phyloP scores from a whole-genome alignment of 2,888 invertebrate species.

The Noctua comes region DNA sequence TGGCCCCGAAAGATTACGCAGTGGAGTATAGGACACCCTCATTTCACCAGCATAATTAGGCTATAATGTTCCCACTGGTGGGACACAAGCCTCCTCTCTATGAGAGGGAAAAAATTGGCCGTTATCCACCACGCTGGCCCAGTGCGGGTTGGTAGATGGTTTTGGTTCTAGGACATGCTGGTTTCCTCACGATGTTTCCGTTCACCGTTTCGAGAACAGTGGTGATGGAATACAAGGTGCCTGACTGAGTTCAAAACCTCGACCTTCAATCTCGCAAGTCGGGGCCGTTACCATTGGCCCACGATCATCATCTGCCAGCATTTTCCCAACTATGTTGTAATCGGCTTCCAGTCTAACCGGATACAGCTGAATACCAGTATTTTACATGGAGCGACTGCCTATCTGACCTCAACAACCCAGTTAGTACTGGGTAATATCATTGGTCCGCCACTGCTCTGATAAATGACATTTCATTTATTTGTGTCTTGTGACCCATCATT shows the following conservation, averaged over 20 bases:
- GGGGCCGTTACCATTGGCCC: neutral
- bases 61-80: too few relatives aligned
- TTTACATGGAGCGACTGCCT: neutral
- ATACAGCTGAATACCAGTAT: neutral
- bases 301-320: neutral
- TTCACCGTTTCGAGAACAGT: neutral
- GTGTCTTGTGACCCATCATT: neutral
- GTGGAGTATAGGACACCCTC: too few relatives aligned
- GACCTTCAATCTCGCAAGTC: neutral
- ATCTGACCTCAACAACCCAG: neutral
- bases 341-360: neutral
- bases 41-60: too few relatives aligned
- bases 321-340: too few relatives aligned
- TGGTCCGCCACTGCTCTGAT: neutral
- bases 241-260: too few relatives aligned
- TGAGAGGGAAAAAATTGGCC: neutral
- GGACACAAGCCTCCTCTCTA: neutral
- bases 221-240: too few relatives aligned
- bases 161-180: neutral
- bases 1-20: too few relatives aligned
- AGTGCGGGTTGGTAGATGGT: neutral
- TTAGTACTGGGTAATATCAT: neutral
- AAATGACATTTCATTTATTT: neutral
- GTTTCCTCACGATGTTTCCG: neutral
- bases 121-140: neutral